Conservation (phyloP, 1,140 invertebrate species). For the Drosophila paulistorum region DNA sequence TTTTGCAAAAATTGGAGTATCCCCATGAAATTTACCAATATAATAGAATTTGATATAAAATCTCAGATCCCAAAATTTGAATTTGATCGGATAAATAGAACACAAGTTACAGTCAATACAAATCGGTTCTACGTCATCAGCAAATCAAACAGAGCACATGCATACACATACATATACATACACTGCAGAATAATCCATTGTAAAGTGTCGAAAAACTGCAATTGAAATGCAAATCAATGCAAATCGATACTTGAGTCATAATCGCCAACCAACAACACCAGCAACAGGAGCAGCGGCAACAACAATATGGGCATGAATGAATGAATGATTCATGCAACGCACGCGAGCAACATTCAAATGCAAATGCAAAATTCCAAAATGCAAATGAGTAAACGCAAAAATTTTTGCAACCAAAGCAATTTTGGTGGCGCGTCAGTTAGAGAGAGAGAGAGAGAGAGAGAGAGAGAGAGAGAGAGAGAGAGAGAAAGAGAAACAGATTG, state of each 20-base stretch:
- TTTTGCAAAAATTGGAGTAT: too few relatives aligned
- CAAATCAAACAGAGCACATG: too few relatives aligned
- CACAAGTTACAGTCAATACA: too few relatives aligned
- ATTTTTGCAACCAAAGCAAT: conserved; percentile 50
- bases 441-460: too few relatives aligned
- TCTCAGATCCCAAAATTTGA: too few relatives aligned
- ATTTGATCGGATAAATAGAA: too few relatives aligned
- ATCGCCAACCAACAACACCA: conserved; percentile 36
- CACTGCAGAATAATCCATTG: conserved; percentile 78
- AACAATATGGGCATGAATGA: conserved; percentile 8
- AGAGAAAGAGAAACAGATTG: neutral
- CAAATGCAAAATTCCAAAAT: conserved; percentile 51
- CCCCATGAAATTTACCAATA: too few relatives aligned
- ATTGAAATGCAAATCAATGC: conserved; percentile 80
- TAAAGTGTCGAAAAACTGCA: conserved; percentile 79
- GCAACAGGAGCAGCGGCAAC: neutral
- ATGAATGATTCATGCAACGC: conserved; percentile 74
- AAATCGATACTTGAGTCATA: conserved; percentile 80
- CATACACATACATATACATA: conserved; percentile 72
- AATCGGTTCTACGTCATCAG: too few relatives aligned
- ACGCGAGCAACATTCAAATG: conserved; percentile 73
- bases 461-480: too few relatives aligned
- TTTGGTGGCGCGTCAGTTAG: conserved; percentile 21
- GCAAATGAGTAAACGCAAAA: conserved; percentile 48
- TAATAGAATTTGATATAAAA: too few relatives aligned